Conservation (phyloP, 2,888 invertebrate species). For the Oxystoma pomonae region DNA sequence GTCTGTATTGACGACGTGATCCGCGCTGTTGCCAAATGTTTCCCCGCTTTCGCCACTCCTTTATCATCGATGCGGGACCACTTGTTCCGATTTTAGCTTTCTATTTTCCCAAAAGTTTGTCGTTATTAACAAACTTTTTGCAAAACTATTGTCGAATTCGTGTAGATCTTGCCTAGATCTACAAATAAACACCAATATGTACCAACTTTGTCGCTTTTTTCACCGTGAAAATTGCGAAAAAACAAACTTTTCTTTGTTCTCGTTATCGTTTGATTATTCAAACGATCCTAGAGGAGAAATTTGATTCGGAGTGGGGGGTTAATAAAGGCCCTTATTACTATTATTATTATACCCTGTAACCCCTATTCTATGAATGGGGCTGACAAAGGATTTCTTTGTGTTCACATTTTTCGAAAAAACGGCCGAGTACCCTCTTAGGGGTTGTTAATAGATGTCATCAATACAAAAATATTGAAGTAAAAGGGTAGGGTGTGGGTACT, state of each 20-base stretch:
- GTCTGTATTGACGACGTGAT: constrained; percentile 32
- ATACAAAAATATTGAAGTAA: too few relatives aligned
- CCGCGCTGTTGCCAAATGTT: constrained; percentile 34
- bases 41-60: constrained; percentile 33
- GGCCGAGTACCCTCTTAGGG: too few relatives aligned
- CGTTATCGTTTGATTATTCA: background rate
- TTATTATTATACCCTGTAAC: too few relatives aligned
- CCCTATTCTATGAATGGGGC: too few relatives aligned
- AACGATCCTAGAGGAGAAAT: too few relatives aligned
- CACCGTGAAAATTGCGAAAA: background rate
- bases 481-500: too few relatives aligned
- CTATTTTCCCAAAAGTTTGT: background rate
- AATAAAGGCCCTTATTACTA: too few relatives aligned
- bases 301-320: too few relatives aligned
- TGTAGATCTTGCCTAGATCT: background rate
- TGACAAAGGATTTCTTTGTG: too few relatives aligned
- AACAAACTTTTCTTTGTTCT: background rate
- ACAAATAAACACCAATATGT: background rate
- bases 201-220: background rate
- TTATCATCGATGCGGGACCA: constrained; percentile 20
- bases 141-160: background rate
- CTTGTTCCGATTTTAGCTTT: constrained; percentile 20
- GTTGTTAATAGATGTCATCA: too few relatives aligned
- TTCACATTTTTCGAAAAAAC: too few relatives aligned
- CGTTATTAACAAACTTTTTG: background rate